phyloP scores from a whole-genome alignment of 2,888 invertebrate species.

The Anthrax anthrax region DNA sequence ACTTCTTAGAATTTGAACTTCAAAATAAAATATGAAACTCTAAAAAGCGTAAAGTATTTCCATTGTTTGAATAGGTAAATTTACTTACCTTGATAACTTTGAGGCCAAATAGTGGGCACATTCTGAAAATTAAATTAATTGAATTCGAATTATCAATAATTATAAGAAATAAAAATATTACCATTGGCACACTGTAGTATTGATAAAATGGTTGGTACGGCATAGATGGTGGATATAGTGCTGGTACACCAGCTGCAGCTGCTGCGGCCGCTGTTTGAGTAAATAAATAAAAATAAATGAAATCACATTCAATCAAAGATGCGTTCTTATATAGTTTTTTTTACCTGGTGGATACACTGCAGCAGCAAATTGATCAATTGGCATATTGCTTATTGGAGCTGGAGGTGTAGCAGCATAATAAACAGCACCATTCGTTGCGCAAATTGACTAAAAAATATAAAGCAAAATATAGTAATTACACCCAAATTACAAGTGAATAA shows the following conservation, averaged over 20 bases:
- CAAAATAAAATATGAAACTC: too few relatives aligned
- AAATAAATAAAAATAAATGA: constrained; percentile 6
- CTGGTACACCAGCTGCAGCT: constrained; percentile 32
- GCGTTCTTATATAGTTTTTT: neutral
- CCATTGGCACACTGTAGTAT: constrained; percentile 38
- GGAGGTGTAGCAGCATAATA: constrained; percentile 36
- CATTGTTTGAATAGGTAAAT: too few relatives aligned
- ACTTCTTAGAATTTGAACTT: too few relatives aligned
- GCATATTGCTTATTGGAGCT: constrained; percentile 35
- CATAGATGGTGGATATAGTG: constrained; percentile 37
- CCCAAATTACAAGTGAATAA: neutral
- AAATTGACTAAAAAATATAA: constrained; percentile 31
- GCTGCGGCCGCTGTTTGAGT: constrained; percentile 4
- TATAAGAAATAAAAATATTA: constrained; percentile 10
- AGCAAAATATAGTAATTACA: too few relatives aligned
- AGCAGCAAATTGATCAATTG: constrained; percentile 36
- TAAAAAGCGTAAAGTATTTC: too few relatives aligned
- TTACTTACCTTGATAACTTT: constrained; percentile 37
- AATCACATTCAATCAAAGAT: constrained; percentile 10
- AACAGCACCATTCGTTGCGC: constrained; percentile 36
- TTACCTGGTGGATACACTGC: constrained; percentile 36
- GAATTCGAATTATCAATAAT: neutral
- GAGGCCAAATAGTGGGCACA: constrained; percentile 38
- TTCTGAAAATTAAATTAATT: constrained; percentile 22
- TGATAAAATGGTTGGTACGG: constrained; percentile 38